Base-by-base conservation (phyloP, 1,140 invertebrate genomes). In the Apocrypta bakeri region DNA sequence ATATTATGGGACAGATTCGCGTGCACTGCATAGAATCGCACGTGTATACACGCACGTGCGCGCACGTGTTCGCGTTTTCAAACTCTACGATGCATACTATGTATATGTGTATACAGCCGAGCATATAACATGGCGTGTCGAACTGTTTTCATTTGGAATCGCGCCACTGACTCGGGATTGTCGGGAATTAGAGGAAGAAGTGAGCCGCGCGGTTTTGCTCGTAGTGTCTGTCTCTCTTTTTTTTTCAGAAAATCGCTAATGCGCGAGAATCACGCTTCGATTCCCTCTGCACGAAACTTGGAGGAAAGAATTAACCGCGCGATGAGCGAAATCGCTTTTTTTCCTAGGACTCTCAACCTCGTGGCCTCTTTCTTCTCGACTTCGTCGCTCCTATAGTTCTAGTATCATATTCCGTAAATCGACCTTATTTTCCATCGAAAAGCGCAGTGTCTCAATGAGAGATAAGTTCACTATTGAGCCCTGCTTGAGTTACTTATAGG, bases 51-150 rank as follows among this genome's bases (percentile, higher is more conserved):
- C 48, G 48, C 21, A 56, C 48, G 21, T 56, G 48, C 17, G 48
- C 48, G 21, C 48, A 56, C 48, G 21, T 56, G 48, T 56, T 56
- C 48, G 21, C 17, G 3, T 56, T 56, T 21, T 21, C 14, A 56
- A 17, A 0, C 42, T 42, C 8, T 8, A 42, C 12, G 21, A 4
- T 17, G 12, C 4, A 0, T 4, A 4, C 12, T 48, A 14, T 48
- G 21, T n/a, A n/a, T 56, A n/a, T 6, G n/a, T n/a, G 4, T n/a
- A n/a, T 56, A 21, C 48, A 9, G n/a, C 42, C 11, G 69, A 4
- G 66, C 31, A 24, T 75, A 24, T 69, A 63, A n/a, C 37, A 73
- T 85, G 37, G 78, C 85, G 83, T 86, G 84, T 40, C 79, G 84
- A 25, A 84, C 75, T 73, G 77, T 82, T 86, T 84, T 83, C 31